phyloP scores from a whole-genome alignment of 2,113 vertebrate species.

The Labeo rohita region DNA sequence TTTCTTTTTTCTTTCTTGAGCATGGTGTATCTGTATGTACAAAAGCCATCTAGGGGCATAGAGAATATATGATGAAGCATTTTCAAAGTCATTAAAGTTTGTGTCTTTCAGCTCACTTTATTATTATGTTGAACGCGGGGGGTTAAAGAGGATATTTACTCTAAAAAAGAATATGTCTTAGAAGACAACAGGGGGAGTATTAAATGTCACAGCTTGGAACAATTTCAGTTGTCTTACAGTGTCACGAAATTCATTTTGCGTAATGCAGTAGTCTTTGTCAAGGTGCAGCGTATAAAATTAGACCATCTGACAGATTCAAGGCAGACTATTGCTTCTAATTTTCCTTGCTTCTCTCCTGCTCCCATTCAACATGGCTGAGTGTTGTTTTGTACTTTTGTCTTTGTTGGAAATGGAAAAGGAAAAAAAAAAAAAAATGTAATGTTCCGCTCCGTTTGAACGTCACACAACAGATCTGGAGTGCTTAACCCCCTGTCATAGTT shows the following conservation, averaged over 20 bases:
- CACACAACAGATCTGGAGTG: constrained; percentile 6
- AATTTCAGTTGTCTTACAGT: constrained; percentile 17
- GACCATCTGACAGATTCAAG: not conserved
- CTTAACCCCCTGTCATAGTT: constrained; percentile 5
- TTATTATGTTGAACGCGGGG: constrained; percentile 1
- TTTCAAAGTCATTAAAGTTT: constrained; percentile 16
- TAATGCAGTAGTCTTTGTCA: not conserved
- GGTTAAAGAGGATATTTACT: not conserved
- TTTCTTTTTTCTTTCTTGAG: no score
- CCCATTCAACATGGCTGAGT: constrained; percentile 9
- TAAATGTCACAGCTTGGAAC: not conserved
- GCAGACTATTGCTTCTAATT: not conserved
- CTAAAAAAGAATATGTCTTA: not conserved
- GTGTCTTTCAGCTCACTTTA: not conserved
- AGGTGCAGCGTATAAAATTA: constrained; percentile 1
- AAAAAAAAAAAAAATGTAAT: not conserved
- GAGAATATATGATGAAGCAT: not conserved
- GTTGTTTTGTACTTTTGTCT: constrained; percentile 10
- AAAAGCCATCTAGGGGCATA: not conserved
- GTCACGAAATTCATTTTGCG: not conserved
- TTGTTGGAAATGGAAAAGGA: constrained; percentile 1
- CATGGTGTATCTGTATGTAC: no score
- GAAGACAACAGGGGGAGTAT: not conserved
- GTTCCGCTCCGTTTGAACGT: not conserved
- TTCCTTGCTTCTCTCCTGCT: not conserved